Percentiles rank a stretch among this genome's conserved stretches.
These are phyloP conservation scores for Coenobita brevimanus DNA, from an alignment of 1,140 invertebrate species.

Conservation along the genomic window DNA sequence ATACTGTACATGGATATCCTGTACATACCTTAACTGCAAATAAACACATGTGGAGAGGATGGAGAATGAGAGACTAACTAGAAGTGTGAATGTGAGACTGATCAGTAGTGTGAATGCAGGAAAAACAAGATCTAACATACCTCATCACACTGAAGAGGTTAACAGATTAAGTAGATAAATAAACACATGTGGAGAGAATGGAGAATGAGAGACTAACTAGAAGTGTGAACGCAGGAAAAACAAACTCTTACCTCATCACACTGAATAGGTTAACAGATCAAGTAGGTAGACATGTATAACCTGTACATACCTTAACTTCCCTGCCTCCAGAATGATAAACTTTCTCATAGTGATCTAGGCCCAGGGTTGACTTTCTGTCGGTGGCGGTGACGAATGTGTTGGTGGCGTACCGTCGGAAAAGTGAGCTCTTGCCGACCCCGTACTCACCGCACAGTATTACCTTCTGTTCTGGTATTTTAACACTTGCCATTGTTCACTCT, in stretches of 20 bases:
- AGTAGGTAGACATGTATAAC: too few relatives aligned
- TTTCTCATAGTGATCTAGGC: slow-evolving; percentile 91
- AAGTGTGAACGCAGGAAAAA: too few relatives aligned
- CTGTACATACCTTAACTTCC: slow-evolving; percentile 82
- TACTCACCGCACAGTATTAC: slow-evolving; percentile 96
- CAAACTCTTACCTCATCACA: too few relatives aligned
- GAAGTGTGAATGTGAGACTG: neutral
- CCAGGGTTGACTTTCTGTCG: slow-evolving; percentile 90
- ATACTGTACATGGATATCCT: neutral
- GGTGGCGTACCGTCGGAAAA: slow-evolving; percentile 92
- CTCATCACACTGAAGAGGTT: too few relatives aligned
- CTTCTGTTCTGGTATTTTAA: slow-evolving; percentile 91
- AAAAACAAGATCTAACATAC: too few relatives aligned
- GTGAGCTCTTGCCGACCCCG: slow-evolving; percentile 94
- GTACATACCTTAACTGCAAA: neutral
- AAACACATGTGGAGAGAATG: too few relatives aligned
- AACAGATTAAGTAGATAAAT: too few relatives aligned
- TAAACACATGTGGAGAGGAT: too few relatives aligned
- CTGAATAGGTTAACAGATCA: too few relatives aligned
- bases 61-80: too few relatives aligned
- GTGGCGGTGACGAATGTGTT: slow-evolving; percentile 86
- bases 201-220: too few relatives aligned
- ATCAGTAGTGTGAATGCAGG: too few relatives aligned
- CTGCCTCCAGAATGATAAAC: slow-evolving; percentile 82
- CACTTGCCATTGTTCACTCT: slow-evolving; percentile 81